Conservation (phyloP, 1,140 invertebrate genomes). For the Drosophila hydei region DNA sequence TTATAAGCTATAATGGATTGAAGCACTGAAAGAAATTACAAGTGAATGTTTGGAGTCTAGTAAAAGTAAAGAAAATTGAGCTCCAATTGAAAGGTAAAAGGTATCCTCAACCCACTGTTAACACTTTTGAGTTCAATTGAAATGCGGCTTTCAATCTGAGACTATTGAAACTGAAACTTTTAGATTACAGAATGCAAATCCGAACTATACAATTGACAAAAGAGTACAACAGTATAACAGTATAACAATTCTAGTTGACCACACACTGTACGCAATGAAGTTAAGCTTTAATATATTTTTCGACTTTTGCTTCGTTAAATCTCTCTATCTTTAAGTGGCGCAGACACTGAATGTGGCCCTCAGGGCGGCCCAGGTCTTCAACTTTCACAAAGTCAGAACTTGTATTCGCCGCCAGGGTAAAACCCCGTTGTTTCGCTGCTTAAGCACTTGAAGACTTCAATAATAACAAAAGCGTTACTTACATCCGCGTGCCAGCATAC, state of each 20-base stretch:
- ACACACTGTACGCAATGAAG: background rate
- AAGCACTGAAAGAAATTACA: no score
- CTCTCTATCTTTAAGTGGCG: conserved; percentile 12
- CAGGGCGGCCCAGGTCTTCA: conserved; percentile 9
- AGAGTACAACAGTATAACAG: no score
- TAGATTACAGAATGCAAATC: no score
- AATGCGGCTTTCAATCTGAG: no score
- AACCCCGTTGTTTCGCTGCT: conserved; percentile 48
- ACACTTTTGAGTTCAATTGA: no score
- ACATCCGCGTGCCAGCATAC: conserved; percentile 32
- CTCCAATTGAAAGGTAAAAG: no score
- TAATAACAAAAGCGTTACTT: conserved; percentile 14
- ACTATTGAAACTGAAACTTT: no score
- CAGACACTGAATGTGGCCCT: conserved; percentile 14
- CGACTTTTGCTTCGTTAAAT: conserved; percentile 14
- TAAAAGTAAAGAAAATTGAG: background rate
- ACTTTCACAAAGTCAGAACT: conserved; percentile 47
- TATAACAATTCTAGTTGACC: background rate
- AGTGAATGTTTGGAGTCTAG: no score
- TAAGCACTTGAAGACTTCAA: conserved; percentile 14
- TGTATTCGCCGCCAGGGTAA: conserved; percentile 41
- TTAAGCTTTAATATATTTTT: background rate
- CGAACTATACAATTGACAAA: no score
- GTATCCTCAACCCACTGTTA: no score
- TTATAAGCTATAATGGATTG: no score